Evolutionary conservation across 2,888 invertebrate genomes (phyloP).

Genomic region (Hydropsyche betteni): DNA sequence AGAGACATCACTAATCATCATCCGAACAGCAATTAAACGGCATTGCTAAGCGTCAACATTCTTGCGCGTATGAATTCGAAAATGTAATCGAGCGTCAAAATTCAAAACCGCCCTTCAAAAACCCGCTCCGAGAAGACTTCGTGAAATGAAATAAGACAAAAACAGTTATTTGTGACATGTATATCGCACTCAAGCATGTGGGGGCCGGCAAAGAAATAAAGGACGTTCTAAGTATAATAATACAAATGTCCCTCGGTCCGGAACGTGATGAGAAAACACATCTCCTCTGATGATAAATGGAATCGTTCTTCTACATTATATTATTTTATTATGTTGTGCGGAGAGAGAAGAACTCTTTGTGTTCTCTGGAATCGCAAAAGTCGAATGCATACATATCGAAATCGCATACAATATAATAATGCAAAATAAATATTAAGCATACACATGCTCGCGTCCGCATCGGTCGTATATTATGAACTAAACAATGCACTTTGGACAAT

Average conservation of each 20-base stretch:
- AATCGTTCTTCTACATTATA: slow-evolving; percentile 1
- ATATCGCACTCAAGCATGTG: slow-evolving; percentile 32
- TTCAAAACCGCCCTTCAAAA: too few species aligned
- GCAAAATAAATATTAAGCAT: background rate
- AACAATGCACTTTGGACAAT: slow-evolving; percentile 26
- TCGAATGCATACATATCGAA: background rate
- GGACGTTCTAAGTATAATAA: slow-evolving; percentile 30
- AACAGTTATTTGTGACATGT: slow-evolving; percentile 33
- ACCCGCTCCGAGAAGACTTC: too few species aligned
- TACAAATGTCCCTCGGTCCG: slow-evolving; percentile 36
- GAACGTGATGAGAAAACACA: slow-evolving; percentile 39
- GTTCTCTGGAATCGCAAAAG: background rate
- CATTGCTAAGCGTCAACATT: too few species aligned
- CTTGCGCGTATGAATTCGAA: too few species aligned
- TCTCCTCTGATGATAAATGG: slow-evolving; percentile 28
- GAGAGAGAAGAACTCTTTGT: background rate
- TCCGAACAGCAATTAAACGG: too few species aligned
- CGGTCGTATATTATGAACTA: background rate
- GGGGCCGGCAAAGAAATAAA: slow-evolving; percentile 34
- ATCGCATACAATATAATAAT: background rate
- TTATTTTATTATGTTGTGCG: too few species aligned
- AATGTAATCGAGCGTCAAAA: too few species aligned
- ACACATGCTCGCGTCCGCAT: background rate
- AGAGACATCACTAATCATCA: too few species aligned
- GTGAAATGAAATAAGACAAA: background rate